These are phyloP conservation scores for Penaeus chinensis DNA, from an alignment of 1,140 invertebrate genomes.

Conservation along the genomic window DNA sequence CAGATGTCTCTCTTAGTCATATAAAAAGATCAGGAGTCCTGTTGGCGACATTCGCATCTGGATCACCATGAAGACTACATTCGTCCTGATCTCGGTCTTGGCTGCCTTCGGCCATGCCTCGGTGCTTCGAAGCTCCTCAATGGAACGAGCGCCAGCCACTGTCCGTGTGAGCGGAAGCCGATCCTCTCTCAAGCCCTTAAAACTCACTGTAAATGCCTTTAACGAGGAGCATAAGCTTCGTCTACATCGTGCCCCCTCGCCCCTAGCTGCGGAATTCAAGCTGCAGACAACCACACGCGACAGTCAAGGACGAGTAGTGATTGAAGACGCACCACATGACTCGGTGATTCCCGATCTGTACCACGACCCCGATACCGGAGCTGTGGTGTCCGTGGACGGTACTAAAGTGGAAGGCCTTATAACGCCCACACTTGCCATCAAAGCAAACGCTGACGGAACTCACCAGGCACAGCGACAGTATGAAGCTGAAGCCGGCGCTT, in stretches of 20 bases:
- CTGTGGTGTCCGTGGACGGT: slow-evolving; percentile 12
- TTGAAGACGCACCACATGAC: slow-evolving; percentile 8
- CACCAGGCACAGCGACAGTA: slow-evolving; percentile 28
- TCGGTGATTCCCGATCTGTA: background rate
- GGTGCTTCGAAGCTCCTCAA: no score
- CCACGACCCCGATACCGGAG: slow-evolving; percentile 16
- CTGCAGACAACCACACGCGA: slow-evolving; percentile 10
- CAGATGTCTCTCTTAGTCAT: no score
- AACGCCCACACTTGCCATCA: slow-evolving; percentile 26
- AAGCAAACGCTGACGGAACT: slow-evolving; percentile 11
- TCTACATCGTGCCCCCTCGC: slow-evolving; percentile 15
- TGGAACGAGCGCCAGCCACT: no score
- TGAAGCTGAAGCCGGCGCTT: background rate
- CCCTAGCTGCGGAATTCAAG: slow-evolving; percentile 15
- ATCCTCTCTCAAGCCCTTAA: background rate
- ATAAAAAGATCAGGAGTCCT: no score
- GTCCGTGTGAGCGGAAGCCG: no score
- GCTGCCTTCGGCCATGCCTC: no score
- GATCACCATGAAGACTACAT: no score
- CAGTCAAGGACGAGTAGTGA: slow-evolving; percentile 7
- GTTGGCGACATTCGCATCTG: no score
- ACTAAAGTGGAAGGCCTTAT: slow-evolving; percentile 31
- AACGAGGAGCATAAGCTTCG: slow-evolving; percentile 16
- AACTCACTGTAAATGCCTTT: slow-evolving; percentile 33
- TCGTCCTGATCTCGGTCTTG: no score